These are phyloP conservation scores for Polyodon spathula DNA, from an alignment of 2,113 vertebrate genomes.

Conservation along the genomic window DNA sequence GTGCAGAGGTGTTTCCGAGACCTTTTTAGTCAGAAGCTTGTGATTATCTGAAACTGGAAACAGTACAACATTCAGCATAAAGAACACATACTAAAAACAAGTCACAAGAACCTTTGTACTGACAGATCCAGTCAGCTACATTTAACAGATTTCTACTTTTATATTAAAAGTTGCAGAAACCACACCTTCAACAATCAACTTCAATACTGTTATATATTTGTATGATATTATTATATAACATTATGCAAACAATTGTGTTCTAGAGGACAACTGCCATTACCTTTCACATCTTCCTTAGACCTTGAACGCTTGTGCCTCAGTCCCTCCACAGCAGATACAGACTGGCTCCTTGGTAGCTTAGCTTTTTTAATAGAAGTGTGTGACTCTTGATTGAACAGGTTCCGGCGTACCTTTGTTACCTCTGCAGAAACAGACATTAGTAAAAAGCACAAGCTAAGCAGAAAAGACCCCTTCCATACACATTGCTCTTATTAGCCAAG, in stretches of 20 bases:
- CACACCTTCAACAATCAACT: no score
- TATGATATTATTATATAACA: no score
- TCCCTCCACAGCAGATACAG: slow-evolving; percentile 78
- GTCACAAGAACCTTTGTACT: not conserved
- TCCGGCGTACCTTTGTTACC: slow-evolving; percentile 90
- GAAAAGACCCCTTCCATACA: no score
- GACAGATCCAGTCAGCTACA: not conserved
- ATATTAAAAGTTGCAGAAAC: no score
- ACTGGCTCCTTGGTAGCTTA: slow-evolving; percentile 77
- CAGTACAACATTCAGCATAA: not conserved
- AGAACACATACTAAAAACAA: no score
- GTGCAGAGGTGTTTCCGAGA: slow-evolving; percentile 80
- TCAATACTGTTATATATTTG: no score
- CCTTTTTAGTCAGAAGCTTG: slow-evolving; percentile 73
- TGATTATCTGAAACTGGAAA: slow-evolving; percentile 52
- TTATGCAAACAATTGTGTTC: no score
- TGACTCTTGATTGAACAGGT: slow-evolving; percentile 77
- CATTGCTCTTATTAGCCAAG: no score
- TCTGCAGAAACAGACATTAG: slow-evolving; percentile 65
- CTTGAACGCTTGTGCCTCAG: slow-evolving; percentile 46
- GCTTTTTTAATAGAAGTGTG: slow-evolving; percentile 65
- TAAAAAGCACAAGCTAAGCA: no score
- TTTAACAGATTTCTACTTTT: no score
- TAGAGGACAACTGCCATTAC: no score
- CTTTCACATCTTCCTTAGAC: slow-evolving; percentile 46